Base-by-base conservation (phyloP, 2,113 vertebrate genomes). In the Marmota monax region DNA sequence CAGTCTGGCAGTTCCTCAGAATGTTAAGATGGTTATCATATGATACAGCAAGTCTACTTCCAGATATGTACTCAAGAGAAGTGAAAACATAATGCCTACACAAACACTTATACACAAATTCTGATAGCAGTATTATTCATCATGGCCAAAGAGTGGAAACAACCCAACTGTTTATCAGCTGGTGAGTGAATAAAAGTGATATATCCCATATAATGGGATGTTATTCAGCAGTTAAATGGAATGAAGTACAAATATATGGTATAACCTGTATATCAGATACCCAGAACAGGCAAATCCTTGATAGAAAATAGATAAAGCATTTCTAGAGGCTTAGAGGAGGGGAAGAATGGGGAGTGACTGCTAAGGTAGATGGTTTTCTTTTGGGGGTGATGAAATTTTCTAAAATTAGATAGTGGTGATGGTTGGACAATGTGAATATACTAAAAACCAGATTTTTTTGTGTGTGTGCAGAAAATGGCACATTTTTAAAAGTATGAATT, bases 391-490 rank as follows among this genome's bases (percentile, higher is more conserved):
- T 93, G 69, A 76, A 86, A 32, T 45, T 29, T 82, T 90, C 58
- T 82, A 70, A 51, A 76, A 63, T 82, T 90, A 93, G 77, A 34
- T 89, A 37, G 61, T 94, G 5, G n/a, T 69, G 67, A 82, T 96
- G 45, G 25, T 90, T 92, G n/a, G 9, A 92, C 37, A 89, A n/a
- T 61, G 20, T 10, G 37, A 87, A 77, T 67, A 34, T 73, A 88
- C 17, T 53, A 77, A 72, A 74, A 86, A 27, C 7, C 11, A 45
- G 4, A 39, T n/a, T 27, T 73, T 86, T 70, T 53, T 92, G 67
- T 92, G 39, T 53, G 45, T 13, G 34, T 42, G 13, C 42, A 39
- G 34, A 61, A 84, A 92, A 72, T 85, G 42, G 3, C 70, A 89
- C 27, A 69, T 51, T 23, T 82, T 94, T 4, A 63, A 72, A 90